Conservation (phyloP, 2,113 vertebrate genomes). For the Numida meleagris region DNA sequence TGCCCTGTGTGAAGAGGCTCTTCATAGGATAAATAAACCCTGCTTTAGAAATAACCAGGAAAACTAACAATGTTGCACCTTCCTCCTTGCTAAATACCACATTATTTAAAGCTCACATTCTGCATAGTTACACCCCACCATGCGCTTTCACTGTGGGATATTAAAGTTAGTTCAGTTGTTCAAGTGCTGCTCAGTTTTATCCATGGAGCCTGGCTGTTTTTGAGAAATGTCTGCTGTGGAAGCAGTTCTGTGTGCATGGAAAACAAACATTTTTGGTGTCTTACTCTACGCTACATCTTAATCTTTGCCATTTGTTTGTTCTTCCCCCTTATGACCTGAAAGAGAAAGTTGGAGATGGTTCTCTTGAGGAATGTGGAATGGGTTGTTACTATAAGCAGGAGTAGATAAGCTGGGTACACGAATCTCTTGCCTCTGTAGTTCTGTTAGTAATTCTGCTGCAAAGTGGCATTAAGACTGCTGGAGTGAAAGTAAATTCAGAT, state of each 20-base stretch:
- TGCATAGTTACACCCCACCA: fast-evolving
- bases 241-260: neutral
- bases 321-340: neutral
- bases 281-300: fast-evolving
- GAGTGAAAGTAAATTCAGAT: neutral
- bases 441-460: neutral
- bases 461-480: neutral
- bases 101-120: too few species aligned
- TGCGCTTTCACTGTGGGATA: neutral
- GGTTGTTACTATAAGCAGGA: neutral
- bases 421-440: neutral
- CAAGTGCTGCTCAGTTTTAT: fast-evolving
- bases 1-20: neutral
- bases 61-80: neutral
- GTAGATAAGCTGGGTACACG: fast-evolving
- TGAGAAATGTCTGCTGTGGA: neutral
- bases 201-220: fast-evolving
- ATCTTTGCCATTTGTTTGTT: neutral
- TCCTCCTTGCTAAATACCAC: neutral
- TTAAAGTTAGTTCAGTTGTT: neutral
- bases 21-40: neutral
- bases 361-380: neutral
- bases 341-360: neutral
- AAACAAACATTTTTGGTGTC: neutral
- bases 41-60: neutral